phyloP scores from a whole-genome alignment of 2,113 vertebrate genomes.

The Xenus cinereus region DNA sequence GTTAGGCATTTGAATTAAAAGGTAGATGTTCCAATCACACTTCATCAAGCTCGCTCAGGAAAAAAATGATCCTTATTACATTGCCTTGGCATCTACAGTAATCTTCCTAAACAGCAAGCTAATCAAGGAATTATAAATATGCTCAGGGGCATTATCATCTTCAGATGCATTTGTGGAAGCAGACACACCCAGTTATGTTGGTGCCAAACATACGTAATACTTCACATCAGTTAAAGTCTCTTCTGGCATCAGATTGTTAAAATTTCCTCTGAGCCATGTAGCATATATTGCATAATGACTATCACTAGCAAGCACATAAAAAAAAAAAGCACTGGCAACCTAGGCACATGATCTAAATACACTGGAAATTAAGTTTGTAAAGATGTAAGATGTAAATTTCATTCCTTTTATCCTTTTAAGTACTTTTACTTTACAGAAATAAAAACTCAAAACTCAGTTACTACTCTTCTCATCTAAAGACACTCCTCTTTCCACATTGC shows the following conservation, averaged over 20 bases:
- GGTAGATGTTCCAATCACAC: constrained; percentile 12
- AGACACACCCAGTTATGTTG: neutral
- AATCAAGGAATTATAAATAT: constrained; percentile 40
- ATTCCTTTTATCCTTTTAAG: neutral
- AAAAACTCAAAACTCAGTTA: neutral
- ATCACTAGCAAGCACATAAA: neutral
- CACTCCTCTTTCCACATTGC: neutral
- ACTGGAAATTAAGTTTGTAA: neutral
- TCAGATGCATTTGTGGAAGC: neutral
- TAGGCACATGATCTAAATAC: neutral
- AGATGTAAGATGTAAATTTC: neutral
- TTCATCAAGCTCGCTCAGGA: neutral
- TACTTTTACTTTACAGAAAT: neutral
- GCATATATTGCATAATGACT: neutral
- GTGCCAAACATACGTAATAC: constrained; percentile 7
- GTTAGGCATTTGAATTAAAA: constrained; percentile 33
- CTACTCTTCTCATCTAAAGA: neutral
- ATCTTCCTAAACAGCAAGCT: neutral
- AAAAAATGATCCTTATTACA: neutral
- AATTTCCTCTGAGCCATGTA: neutral
- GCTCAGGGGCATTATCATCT: neutral
- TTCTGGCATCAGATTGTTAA: neutral
- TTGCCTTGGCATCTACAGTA: neutral
- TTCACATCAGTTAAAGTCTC: neutral
- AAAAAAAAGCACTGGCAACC: neutral